These are phyloP conservation scores for Dendrophyllia cribrosa DNA, from an alignment of 64 coral and sea anemone species.

Conservation along the genomic window DNA sequence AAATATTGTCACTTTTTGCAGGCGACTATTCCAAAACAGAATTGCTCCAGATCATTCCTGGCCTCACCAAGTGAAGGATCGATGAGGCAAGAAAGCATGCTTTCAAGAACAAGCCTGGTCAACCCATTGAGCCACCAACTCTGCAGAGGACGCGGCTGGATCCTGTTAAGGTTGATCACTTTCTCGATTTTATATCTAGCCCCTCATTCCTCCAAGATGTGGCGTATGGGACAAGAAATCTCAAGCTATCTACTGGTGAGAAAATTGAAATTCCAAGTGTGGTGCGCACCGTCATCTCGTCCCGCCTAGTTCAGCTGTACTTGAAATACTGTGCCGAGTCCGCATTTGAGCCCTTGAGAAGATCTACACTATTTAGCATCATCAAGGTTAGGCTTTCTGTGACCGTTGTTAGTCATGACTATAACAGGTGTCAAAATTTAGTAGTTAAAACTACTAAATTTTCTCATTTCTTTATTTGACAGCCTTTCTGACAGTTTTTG, in stretches of 20 bases:
- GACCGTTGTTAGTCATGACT: neutral
- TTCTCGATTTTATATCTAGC: no score
- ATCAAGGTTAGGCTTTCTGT: conserved; percentile 19
- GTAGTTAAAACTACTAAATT: neutral
- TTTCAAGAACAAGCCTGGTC: conserved; percentile 4
- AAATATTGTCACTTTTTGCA: conserved; percentile 45
- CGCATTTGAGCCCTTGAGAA: conserved; percentile 1
- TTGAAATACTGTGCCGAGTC: conserved; percentile 1
- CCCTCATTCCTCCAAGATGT: no score
- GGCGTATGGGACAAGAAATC: conserved; percentile 42
- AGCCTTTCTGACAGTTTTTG: conserved; percentile 1
- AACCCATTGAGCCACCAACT: conserved; percentile 4
- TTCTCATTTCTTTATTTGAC: no score
- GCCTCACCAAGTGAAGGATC: conserved; percentile 53
- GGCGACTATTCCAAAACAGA: conserved; percentile 18
- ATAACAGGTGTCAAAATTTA: neutral
- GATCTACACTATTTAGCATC: conserved; percentile 24
- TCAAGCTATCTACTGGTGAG: conserved; percentile 32
- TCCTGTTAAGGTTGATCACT: no score
- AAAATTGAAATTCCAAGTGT: conserved; percentile 63
- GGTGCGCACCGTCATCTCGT: conserved; percentile 33
- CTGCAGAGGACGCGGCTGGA: conserved; percentile 6
- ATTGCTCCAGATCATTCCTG: conserved; percentile 11
- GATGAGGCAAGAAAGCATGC: conserved; percentile 56
- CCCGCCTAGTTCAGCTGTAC: conserved; percentile 47